Percentiles rank a stretch among this genome's conserved stretches.
Evolutionary conservation across 2,797 vertebrate species (phyloP).

Genomic region (Artibeus jamaicensis): DNA sequence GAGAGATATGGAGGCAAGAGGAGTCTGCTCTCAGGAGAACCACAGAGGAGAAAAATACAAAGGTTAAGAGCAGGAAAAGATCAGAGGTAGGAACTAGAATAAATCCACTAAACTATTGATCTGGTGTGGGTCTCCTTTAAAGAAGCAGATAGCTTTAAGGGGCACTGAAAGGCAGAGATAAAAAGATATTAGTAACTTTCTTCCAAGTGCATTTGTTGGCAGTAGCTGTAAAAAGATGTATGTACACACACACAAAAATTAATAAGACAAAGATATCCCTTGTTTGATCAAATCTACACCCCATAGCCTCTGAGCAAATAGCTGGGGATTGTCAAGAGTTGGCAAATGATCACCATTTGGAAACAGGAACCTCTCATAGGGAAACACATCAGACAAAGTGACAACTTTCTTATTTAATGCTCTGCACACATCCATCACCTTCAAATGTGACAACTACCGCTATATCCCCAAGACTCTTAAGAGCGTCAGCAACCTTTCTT

Average conservation of each 20-base stretch:
- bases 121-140: neutral
- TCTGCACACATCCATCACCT: neutral
- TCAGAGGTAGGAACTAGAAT: neutral
- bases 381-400: neutral
- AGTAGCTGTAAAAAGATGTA: neutral
- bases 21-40: slow-evolving; percentile 1
- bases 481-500: neutral
- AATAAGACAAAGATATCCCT: neutral
- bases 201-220: neutral
- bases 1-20: neutral
- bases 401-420: neutral
- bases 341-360: neutral
- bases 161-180: neutral
- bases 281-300: neutral
- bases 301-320: neutral
- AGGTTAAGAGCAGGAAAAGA: slow-evolving; percentile 3
- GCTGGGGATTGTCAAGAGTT: neutral
- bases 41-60: neutral
- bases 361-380: neutral
- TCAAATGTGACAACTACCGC: neutral
- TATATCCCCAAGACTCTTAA: neutral
- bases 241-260: neutral
- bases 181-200: neutral
- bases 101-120: slow-evolving; percentile 10
- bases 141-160: neutral